Percentiles rank a stretch among this genome's conserved stretches.
phyloP scores from a whole-genome alignment of 2,888 invertebrate genomes.

The Lymantria monacha region DNA sequence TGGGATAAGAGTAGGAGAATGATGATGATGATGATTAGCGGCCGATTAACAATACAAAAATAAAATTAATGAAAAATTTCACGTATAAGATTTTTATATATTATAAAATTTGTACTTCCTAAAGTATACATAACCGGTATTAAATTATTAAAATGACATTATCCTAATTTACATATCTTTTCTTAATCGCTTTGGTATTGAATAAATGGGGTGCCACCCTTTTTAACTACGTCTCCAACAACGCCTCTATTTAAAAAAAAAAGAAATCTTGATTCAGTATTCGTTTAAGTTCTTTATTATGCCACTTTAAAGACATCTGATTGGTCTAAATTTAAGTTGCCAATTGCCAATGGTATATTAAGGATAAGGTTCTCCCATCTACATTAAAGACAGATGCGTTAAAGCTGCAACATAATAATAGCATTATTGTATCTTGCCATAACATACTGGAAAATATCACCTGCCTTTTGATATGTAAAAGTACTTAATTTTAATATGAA shows the following conservation, averaged over 20 bases:
- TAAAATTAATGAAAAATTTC: no score
- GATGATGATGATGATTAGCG: no score
- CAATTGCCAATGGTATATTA: constrained; percentile 52
- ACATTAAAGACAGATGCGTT: constrained; percentile 58
- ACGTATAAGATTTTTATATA: no score
- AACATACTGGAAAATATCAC: constrained; percentile 41
- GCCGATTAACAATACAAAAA: no score
- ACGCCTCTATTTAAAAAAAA: constrained; percentile 19
- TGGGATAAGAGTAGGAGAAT: no score
- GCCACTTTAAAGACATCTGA: constrained; percentile 36
- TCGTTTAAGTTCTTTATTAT: constrained; percentile 51
- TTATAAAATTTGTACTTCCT: no score
- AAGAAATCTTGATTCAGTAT: constrained; percentile 16
- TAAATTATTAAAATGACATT: not conserved
- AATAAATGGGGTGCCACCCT: constrained; percentile 14
- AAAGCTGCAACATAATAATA: constrained; percentile 47
- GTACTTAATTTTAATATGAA: no score
- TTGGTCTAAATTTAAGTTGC: constrained; percentile 48
- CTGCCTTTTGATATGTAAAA: constrained; percentile 29
- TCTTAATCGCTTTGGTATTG: not conserved
- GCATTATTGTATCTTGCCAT: constrained; percentile 44
- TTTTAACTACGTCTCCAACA: constrained; percentile 1
- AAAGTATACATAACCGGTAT: not conserved
- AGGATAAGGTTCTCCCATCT: constrained; percentile 55
- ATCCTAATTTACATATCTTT: not conserved